phyloP scores from a whole-genome alignment of 2,888 invertebrate species.

The Drosophila tanythrix region DNA sequence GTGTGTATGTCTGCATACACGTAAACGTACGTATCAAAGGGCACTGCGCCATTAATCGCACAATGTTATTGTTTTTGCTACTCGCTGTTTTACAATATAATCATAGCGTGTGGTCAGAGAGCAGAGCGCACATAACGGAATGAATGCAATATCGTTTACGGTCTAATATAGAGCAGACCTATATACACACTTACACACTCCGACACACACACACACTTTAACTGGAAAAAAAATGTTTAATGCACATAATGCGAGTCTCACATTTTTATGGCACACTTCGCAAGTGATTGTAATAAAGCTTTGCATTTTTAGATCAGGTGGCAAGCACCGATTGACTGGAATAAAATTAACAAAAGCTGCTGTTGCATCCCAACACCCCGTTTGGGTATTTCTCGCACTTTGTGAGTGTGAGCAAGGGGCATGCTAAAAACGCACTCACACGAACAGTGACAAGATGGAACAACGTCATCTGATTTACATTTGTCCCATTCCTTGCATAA shows the following conservation, averaged over 20 bases:
- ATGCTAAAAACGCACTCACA: background rate
- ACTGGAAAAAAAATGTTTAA: slow-evolving; percentile 1
- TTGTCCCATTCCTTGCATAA: slow-evolving; percentile 59
- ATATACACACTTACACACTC: background rate
- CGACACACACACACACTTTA: background rate
- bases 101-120: slow-evolving; percentile 47
- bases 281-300: slow-evolving; percentile 11
- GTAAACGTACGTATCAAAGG: slow-evolving; percentile 42
- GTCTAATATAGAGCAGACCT: background rate
- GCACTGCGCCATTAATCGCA: slow-evolving; percentile 52
- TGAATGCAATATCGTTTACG: slow-evolving; percentile 36
- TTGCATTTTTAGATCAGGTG: slow-evolving; percentile 9
- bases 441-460: background rate
- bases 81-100: slow-evolving; percentile 23
- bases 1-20: background rate
- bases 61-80: slow-evolving; percentile 23
- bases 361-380: background rate
- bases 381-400: slow-evolving; percentile 2
- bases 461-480: slow-evolving; percentile 27
- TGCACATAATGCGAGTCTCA: slow-evolving; percentile 11
- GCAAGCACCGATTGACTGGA: slow-evolving; percentile 1
- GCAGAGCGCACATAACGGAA: background rate
- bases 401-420: background rate
- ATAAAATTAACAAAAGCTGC: slow-evolving; percentile 1
- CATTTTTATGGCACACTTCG: background rate